phyloP scores from a whole-genome alignment of 2,888 invertebrate genomes.

The Eustalomyia histrio region DNA sequence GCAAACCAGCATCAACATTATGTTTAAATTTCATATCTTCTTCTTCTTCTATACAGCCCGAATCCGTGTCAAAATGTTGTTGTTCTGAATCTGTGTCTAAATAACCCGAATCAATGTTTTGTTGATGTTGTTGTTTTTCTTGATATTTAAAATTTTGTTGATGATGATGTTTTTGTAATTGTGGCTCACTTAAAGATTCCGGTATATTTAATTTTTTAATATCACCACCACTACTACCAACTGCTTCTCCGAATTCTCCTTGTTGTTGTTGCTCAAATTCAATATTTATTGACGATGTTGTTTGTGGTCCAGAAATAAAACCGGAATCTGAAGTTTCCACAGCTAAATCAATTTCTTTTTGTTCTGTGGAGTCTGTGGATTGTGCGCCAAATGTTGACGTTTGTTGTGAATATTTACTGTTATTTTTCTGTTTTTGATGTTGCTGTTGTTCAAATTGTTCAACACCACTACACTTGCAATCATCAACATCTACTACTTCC shows the following conservation, averaged over 20 bases:
- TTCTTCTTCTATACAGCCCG: conserved; percentile 72
- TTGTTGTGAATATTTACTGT: conserved; percentile 65
- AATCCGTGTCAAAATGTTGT: conserved; percentile 66
- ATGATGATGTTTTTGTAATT: conserved; percentile 36
- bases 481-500: conserved; percentile 70
- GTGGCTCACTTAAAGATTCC: conserved; percentile 40
- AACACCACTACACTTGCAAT: conserved; percentile 70
- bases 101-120: too few species aligned
- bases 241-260: not conserved
- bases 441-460: conserved; percentile 65
- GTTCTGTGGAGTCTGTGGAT: conserved; percentile 27
- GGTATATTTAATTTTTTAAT: conserved; percentile 53
- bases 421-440: conserved; percentile 67
- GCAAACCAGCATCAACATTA: conserved; percentile 83
- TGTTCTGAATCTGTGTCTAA: conserved; percentile 10
- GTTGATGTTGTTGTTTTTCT: too few species aligned
- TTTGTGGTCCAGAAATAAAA: conserved; percentile 80
- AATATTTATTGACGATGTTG: conserved; percentile 61
- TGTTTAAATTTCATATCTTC: conserved; percentile 83
- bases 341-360: conserved; percentile 59
- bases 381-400: conserved; percentile 49
- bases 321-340: conserved; percentile 79
- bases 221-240: conserved; percentile 14
- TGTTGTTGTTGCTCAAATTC: not conserved
- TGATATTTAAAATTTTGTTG: conserved; percentile 13